These are phyloP conservation scores for Plectrocnemia conspersa DNA, from an alignment of 1,140 invertebrate species.

Conservation along the genomic window DNA sequence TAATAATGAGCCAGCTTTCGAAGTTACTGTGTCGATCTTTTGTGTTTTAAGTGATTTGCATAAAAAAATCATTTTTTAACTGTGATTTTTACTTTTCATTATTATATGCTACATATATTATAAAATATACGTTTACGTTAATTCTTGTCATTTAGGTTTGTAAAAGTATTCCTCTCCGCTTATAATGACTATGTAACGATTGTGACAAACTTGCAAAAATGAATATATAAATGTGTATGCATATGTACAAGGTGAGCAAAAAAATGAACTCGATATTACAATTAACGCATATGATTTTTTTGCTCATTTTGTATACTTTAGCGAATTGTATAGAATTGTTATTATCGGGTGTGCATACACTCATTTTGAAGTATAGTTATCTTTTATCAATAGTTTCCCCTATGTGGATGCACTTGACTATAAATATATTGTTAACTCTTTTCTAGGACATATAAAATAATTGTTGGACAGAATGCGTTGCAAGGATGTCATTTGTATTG, in stretches of 20 bases:
- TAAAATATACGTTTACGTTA: neutral
- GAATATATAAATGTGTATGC: conserved; percentile 1
- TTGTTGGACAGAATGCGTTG: neutral
- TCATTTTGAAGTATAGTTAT: conserved; percentile 13
- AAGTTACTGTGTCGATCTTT: too few relatives aligned
- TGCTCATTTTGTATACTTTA: conserved; percentile 6
- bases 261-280: neutral
- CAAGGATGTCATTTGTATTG: too few relatives aligned
- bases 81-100: too few relatives aligned
- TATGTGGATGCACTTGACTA: conserved; percentile 25
- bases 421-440: conserved; percentile 34
- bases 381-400: conserved; percentile 12
- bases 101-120: too few relatives aligned
- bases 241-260: conserved; percentile 1
- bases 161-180: neutral
- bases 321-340: conserved; percentile 18
- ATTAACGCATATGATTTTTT: neutral
- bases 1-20: too few relatives aligned
- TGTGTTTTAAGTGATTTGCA: too few relatives aligned
- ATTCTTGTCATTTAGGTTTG: neutral
- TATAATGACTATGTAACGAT: neutral
- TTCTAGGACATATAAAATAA: conserved; percentile 33
- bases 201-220: too few relatives aligned
- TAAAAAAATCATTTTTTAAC: too few relatives aligned
- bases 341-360: conserved; percentile 14